Conservation (phyloP, 2,113 vertebrate genomes). For the Pao palembangensis region DNA sequence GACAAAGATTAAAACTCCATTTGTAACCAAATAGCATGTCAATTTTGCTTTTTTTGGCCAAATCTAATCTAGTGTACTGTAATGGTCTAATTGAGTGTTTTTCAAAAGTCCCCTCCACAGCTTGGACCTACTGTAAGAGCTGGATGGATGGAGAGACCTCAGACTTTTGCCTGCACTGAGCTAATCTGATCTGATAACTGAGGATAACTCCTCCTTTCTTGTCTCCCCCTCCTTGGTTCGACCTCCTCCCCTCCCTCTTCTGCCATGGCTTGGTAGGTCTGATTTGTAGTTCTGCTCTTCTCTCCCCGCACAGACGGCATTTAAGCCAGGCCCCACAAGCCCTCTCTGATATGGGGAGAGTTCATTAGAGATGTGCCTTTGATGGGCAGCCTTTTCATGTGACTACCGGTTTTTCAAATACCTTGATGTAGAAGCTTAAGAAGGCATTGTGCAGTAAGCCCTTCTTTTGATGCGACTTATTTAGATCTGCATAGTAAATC, state of each 20-base stretch:
- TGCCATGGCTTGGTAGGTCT: conserved; percentile 72
- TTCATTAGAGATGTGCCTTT: conserved; percentile 99
- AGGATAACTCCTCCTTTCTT: conserved; percentile 40
- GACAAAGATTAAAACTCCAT: no score
- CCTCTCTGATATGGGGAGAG: conserved; percentile 91
- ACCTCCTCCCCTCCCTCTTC: conserved; percentile 25
- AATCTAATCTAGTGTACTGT: not conserved
- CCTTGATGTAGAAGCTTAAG: conserved; percentile 99
- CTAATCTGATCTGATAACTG: conserved; percentile 87
- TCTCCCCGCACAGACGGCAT: conserved; percentile 85
- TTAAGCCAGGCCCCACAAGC: conserved; percentile 83
- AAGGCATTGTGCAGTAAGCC: conserved; percentile 99
- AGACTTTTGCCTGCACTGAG: conserved; percentile 69
- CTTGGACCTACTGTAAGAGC: conserved; percentile 9
- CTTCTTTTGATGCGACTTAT: conserved; percentile 99
- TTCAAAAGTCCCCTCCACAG: conserved; percentile 20
- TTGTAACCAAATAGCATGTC: not conserved
- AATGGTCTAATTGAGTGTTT: not conserved
- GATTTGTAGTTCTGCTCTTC: conserved; percentile 88
- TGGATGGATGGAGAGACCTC: conserved; percentile 74
- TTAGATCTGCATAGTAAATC: conserved; percentile 99
- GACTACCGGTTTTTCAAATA: conserved; percentile 98
- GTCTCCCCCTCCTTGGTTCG: conserved; percentile 14
- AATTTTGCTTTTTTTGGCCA: not conserved
- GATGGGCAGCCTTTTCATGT: conserved; percentile 93